Percentiles rank a stretch among this genome's conserved stretches.
Evolutionary conservation across 2,797 vertebrate genomes (phyloP).

Genomic region (Micrastur ruficollis): DNA sequence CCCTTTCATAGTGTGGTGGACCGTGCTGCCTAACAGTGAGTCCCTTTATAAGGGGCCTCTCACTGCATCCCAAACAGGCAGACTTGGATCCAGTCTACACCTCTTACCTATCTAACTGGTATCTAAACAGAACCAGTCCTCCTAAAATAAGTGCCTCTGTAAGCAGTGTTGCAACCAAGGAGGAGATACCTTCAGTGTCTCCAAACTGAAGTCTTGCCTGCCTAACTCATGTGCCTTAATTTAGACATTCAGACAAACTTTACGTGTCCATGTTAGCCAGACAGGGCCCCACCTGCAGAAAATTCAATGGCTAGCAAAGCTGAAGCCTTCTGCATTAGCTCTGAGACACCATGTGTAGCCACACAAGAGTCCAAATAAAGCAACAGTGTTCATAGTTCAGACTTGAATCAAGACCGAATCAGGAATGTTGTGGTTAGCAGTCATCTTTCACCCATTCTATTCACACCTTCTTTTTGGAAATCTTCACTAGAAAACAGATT

Average conservation of each 20-base stretch:
- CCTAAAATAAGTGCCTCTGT: not conserved
- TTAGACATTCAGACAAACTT: not conserved
- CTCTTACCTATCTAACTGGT: not conserved
- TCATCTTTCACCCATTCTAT: not conserved
- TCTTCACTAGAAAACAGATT: not conserved
- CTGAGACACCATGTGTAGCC: not conserved
- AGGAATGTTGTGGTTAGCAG: not conserved
- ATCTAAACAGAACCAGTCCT: not conserved
- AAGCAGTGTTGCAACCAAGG: not conserved
- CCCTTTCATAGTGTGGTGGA: not conserved
- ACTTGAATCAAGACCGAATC: not conserved
- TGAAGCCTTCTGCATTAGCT: not conserved
- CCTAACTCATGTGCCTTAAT: not conserved
- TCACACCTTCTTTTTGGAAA: not conserved
- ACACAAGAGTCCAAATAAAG: not conserved
- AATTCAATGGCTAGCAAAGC: not conserved
- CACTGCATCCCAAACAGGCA: not conserved
- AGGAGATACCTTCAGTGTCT: not conserved
- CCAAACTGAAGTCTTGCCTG: not conserved
- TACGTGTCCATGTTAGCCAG: not conserved
- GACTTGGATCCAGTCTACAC: not conserved
- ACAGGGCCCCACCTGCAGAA: not conserved
- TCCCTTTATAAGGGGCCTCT: not conserved
- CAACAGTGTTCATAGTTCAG: not conserved
- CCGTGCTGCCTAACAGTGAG: not conserved